These are phyloP conservation scores for Cyrtonyx montezumae DNA, from an alignment of 2,113 vertebrate species.

Conservation along the genomic window DNA sequence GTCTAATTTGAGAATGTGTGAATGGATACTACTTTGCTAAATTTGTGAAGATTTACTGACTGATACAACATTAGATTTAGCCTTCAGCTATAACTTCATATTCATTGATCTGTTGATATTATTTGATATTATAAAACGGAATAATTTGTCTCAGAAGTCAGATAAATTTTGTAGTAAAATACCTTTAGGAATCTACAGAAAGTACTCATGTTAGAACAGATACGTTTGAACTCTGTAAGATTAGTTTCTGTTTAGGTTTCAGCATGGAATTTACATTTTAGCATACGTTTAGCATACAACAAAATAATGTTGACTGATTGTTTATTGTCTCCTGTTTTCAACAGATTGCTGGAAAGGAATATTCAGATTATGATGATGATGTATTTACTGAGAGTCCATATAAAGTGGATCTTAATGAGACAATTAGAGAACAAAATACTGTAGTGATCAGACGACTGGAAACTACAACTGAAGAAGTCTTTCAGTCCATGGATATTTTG, in stretches of 20 bases:
- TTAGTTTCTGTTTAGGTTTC: neutral
- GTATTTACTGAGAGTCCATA: slow-evolving; percentile 67
- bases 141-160: neutral
- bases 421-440: slow-evolving; percentile 17
- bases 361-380: slow-evolving; percentile 58
- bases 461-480: neutral
- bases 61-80: neutral
- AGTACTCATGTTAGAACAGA: neutral
- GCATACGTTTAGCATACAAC: neutral
- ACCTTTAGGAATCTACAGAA: neutral
- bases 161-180: neutral
- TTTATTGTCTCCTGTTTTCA: slow-evolving; percentile 48
- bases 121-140: neutral
- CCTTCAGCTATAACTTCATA: neutral
- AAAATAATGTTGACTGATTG: neutral
- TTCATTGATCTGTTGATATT: neutral
- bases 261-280: neutral
- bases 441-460: neutral
- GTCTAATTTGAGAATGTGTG: neutral
- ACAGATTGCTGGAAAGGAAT: slow-evolving; percentile 75
- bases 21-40: neutral
- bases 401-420: slow-evolving; percentile 55
- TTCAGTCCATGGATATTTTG: slow-evolving; percentile 18
- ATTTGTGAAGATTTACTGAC: neutral
- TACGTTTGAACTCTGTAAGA: neutral